Conservation (phyloP, 2,888 invertebrate genomes). For the Branchipolynoe longqiensis region DNA sequence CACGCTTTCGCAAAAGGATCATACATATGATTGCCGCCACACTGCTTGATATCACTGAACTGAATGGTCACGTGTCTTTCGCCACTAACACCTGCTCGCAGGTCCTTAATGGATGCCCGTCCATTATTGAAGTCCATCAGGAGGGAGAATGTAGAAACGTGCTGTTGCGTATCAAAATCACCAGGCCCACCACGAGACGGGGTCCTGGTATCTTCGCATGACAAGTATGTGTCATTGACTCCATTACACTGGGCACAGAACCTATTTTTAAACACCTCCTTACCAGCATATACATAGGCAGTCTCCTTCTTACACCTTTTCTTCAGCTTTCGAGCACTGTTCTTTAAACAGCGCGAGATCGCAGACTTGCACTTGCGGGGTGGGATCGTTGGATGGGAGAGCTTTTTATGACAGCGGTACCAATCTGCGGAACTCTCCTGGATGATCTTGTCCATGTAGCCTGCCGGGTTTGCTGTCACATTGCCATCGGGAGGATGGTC, state of each 20-base stretch:
- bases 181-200: constrained; percentile 44
- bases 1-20: constrained; percentile 67
- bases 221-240: constrained; percentile 47
- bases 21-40: constrained; percentile 63
- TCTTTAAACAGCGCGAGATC: constrained; percentile 51
- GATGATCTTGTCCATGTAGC: constrained; percentile 45
- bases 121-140: constrained; percentile 87
- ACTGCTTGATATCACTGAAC: constrained; percentile 53
- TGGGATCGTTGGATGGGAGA: constrained; percentile 35
- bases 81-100: constrained; percentile 9
- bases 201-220: constrained; percentile 55
- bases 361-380: constrained; percentile 50
- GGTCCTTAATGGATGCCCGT: constrained; percentile 85
- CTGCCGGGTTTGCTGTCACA: constrained; percentile 1
- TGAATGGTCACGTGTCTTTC: not conserved
- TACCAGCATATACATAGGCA: constrained; percentile 57
- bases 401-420: constrained; percentile 31
- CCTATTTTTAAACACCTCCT: constrained; percentile 58
- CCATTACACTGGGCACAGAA: constrained; percentile 58
- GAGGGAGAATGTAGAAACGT: constrained; percentile 83
- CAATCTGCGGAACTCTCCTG: constrained; percentile 30
- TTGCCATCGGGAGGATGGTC: constrained; percentile 36
- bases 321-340: constrained; percentile 12
- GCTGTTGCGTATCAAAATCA: constrained; percentile 14
- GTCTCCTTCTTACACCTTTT: constrained; percentile 57